Percentiles rank a stretch among this genome's conserved stretches.
phyloP scores from a whole-genome alignment of 92 coral and sea anemone species.

The Zoanthus sansibaricus region DNA sequence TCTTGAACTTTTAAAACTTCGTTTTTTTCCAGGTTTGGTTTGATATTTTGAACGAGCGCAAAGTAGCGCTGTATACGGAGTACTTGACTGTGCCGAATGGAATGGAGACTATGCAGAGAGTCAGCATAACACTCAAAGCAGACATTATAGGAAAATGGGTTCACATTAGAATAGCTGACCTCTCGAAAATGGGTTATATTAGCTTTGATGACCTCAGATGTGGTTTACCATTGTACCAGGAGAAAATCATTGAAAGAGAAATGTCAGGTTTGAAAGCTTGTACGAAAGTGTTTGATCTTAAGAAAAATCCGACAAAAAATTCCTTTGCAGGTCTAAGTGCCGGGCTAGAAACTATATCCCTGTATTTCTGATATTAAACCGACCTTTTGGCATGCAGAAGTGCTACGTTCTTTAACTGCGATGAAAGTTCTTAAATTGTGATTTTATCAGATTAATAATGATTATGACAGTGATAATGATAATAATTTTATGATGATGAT shows the following conservation, averaged over 20 bases:
- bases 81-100: slow-evolving; percentile 2
- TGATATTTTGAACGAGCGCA: slow-evolving; percentile 9
- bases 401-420: no score
- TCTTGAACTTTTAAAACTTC: neutral
- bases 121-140: slow-evolving; percentile 1
- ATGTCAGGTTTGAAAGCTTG: slow-evolving; percentile 9
- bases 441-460: no score
- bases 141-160: slow-evolving; percentile 23
- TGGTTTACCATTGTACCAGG: slow-evolving; percentile 29
- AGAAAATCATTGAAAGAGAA: slow-evolving; percentile 22
- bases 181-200: neutral
- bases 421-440: no score
- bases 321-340: neutral
- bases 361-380: no score
- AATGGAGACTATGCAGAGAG: slow-evolving; percentile 25
- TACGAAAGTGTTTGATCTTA: neutral
- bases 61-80: neutral
- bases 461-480: no score
- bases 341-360: neutral
- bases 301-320: no score
- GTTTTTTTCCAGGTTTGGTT: slow-evolving; percentile 9
- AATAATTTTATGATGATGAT: no score
- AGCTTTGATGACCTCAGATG: slow-evolving; percentile 45
- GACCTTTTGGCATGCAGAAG: no score
- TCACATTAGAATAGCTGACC: neutral